Evolutionary conservation across 1,140 invertebrate genomes (phyloP), one percentile per base, ranked within the genome.

Genomic region (Brachionus koreanus): DNA sequence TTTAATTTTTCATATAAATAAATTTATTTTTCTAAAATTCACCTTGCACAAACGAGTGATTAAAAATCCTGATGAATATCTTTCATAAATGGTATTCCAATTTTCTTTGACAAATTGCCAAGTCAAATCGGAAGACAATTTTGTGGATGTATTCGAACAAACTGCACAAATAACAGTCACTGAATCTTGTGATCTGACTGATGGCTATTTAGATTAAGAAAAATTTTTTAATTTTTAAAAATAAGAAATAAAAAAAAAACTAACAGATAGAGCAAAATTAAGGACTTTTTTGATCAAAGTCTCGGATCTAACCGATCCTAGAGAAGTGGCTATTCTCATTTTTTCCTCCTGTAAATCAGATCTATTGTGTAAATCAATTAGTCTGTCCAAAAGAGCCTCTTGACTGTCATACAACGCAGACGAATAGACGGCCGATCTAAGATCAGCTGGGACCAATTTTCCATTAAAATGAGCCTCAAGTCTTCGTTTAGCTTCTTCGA

Each of bases 61-160:
- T 0, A 96, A 88, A 85, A 92, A 94, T 3, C 93, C 93, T 57
- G 93, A 92, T 88, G 83, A 91, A 86, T 95, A 96, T 84, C 92
- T 90, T 63, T 93, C 90, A 77, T 92, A 89, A 12, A 98, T 90
- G 61, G 90, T 89, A 63, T 91, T 88, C 91, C 92, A 93, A 85
- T 96, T 93, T n/a, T 93, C 91, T 86, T 95, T 93, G 85, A 97
- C 93, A 89, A 95, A 98, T 65, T 93, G 87, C 95, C 96, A 98
- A 0, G 93, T 93, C 63, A 95, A 87, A 69, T 95, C 91, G 42
- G 95, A 91, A 0, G 95, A 95, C 81, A 91, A 89, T 83, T 91
- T 91, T 4, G 85, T 85, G 82, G 92, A 91, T 0, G 85, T 79
- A 29, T 79, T 79, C 5, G 33, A 85, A 0, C 93, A 92, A 3